phyloP scores from a whole-genome alignment of 2,113 vertebrate species.

The Hemibates koningsi region DNA sequence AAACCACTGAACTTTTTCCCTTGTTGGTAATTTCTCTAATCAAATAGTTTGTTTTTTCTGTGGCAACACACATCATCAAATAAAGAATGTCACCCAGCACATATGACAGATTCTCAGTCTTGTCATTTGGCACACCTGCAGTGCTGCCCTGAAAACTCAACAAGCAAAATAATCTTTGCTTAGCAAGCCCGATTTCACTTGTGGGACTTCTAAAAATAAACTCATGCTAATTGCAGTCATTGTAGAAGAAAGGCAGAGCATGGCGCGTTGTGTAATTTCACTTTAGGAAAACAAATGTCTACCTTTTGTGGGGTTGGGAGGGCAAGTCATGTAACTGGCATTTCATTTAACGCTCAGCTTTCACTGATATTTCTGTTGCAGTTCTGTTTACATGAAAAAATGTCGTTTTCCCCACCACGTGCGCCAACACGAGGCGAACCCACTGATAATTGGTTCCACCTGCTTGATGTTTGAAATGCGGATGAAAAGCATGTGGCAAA shows the following conservation, averaged over 20 bases:
- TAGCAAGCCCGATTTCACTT: not conserved
- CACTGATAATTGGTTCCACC: slow-evolving; percentile 2
- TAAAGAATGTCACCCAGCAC: not conserved
- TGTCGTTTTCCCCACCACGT: not conserved
- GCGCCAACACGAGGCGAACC: not conserved
- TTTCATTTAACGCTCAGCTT: not conserved
- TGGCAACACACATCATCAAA: not conserved
- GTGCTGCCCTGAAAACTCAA: not conserved
- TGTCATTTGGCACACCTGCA: slow-evolving; percentile 6
- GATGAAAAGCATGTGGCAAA: not conserved
- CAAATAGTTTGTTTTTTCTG: not conserved
- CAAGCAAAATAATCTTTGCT: not conserved
- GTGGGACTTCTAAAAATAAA: slow-evolving; percentile 2
- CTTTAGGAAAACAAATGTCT: not conserved
- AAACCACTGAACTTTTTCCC: not conserved
- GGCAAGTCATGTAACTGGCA: not conserved
- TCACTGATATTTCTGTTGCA: not conserved
- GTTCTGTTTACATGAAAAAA: not conserved
- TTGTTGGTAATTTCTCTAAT: not conserved
- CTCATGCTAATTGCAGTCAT: slow-evolving; percentile 4
- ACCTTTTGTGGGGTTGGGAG: not conserved
- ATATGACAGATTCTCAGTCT: not conserved
- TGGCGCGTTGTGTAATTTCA: not conserved
- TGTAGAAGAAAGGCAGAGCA: not conserved
- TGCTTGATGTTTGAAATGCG: slow-evolving; percentile 3